phyloP scores from a whole-genome alignment of 2,888 invertebrate genomes.

The Ferdinandea cuprea region DNA sequence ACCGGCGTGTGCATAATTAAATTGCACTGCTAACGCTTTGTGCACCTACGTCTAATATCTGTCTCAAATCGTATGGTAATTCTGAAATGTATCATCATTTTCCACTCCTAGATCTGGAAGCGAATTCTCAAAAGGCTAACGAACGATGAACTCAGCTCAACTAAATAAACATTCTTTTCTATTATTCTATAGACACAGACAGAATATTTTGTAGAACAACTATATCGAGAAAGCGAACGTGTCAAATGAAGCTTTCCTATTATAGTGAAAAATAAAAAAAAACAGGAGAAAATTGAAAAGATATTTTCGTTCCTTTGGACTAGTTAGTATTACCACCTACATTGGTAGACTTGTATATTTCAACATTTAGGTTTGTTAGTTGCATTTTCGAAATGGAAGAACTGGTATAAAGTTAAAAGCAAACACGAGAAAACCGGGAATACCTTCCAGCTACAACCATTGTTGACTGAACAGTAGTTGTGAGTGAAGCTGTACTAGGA shows the following conservation, averaged over 20 bases:
- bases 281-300: constrained; percentile 59
- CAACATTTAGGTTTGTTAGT: constrained; percentile 51
- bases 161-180: constrained; percentile 14
- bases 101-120: not conserved
- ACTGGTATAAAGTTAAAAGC: constrained; percentile 41
- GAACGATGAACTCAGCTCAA: constrained; percentile 27
- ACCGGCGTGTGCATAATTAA: no score
- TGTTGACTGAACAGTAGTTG: constrained; percentile 63
- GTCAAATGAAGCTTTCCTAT: constrained; percentile 62
- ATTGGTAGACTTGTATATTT: constrained; percentile 39
- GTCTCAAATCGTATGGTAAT: no score
- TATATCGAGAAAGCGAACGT: constrained; percentile 56
- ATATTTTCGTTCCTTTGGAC: constrained; percentile 49
- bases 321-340: constrained; percentile 8
- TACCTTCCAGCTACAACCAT: constrained; percentile 63
- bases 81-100: no score
- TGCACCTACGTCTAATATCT: no score
- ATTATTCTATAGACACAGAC: constrained; percentile 17
- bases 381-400: constrained; percentile 41
- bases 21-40: no score
- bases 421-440: constrained; percentile 57
- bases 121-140: constrained; percentile 17
- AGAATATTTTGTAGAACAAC: constrained; percentile 47
- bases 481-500: constrained; percentile 44
- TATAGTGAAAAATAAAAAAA: constrained; percentile 25